A percentile compares a stretch with the other conserved stretches of the same genome.
Conservation (phyloP, 2,113 vertebrate genomes). For the Centropristis striata region DNA sequence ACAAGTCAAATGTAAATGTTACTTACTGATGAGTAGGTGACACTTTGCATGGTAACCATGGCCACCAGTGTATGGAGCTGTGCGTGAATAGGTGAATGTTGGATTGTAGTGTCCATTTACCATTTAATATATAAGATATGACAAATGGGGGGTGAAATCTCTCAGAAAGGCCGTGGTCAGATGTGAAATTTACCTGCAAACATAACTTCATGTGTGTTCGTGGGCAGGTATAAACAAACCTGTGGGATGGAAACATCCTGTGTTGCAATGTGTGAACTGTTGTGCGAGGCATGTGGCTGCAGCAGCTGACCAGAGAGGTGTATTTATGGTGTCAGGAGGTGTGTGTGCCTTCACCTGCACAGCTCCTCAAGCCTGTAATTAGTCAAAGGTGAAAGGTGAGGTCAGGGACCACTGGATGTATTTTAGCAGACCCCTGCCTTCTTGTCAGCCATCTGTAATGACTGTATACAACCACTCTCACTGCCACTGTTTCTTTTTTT, state of each 20-base stretch:
- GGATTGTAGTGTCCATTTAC: too few relatives aligned
- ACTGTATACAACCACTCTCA: constrained; percentile 53
- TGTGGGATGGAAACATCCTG: constrained; percentile 2
- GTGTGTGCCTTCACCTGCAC: constrained; percentile 53
- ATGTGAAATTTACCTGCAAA: background rate
- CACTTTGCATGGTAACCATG: too few relatives aligned
- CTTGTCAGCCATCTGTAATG: constrained; percentile 32
- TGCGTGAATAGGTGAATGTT: too few relatives aligned
- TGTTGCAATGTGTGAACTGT: constrained; percentile 27
- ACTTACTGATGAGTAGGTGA: too few relatives aligned
- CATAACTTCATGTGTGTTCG: constrained; percentile 3
- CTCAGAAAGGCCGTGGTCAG: constrained; percentile 15
- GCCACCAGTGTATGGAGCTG: too few relatives aligned
- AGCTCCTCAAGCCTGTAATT: constrained; percentile 60
- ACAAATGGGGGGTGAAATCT: background rate
- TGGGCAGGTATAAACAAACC: background rate
- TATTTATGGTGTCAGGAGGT: constrained; percentile 58
- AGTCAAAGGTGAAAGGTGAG: constrained; percentile 63
- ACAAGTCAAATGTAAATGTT: too few relatives aligned
- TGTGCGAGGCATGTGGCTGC: constrained; percentile 45
- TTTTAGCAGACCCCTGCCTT: constrained; percentile 30
- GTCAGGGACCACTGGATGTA: constrained; percentile 12
- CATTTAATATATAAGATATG: too few relatives aligned
- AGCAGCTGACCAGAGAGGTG: constrained; percentile 45
- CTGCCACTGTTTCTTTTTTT: constrained; percentile 17